Evolutionary conservation across 2,888 invertebrate genomes (phyloP), one percentile per base, ranked within the genome.

Genomic region (Campoplex nolae): DNA sequence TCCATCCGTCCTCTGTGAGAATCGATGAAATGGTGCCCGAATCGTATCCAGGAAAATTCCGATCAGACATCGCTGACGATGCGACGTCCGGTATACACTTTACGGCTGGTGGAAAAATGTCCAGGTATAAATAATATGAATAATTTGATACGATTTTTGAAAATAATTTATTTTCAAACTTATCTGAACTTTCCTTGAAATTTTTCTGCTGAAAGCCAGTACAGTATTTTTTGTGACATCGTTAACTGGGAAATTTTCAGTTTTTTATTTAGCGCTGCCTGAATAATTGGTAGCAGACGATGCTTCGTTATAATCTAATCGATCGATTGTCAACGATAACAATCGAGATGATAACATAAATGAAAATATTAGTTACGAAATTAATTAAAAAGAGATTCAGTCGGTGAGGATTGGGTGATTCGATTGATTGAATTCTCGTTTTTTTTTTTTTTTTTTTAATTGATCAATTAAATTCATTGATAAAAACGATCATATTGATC

Each of bases 31-130:
- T 97, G 96, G 18, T 91, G 89, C 42, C 93, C 90, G 94, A 89
- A n/a, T 88, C 87, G 11, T 88, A 88, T 51, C 18, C 85, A n/a
- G 84, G 95, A 77, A 85, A 93, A 86, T 93, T 92, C 38, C 88
- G 83, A 0, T 84, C 88, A 28, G 94, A 93, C 9, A 86, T 93
- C n/a, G 93, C 93, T 87, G 97, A 97, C 90, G 97, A 97, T 92
- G 96, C 96, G 0, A 95, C 96, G 18, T 97, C 97, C 58, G 97
- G 97, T 23, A 97, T 97, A 88, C 97, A 97, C 91, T 97, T 97
- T 92, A 96, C 96, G 16, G 97, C 96, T 2, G 90, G 89, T 54
- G 93, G 93, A 45, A 94, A 94, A 90, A 90, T 94, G 85, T 94
- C 94, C 8, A 92, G 94, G 94, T 94, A 75, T 18, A 45, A 65